Conservation (phyloP, 2,797 vertebrate genomes). For the Rhynchotus rufescens region DNA sequence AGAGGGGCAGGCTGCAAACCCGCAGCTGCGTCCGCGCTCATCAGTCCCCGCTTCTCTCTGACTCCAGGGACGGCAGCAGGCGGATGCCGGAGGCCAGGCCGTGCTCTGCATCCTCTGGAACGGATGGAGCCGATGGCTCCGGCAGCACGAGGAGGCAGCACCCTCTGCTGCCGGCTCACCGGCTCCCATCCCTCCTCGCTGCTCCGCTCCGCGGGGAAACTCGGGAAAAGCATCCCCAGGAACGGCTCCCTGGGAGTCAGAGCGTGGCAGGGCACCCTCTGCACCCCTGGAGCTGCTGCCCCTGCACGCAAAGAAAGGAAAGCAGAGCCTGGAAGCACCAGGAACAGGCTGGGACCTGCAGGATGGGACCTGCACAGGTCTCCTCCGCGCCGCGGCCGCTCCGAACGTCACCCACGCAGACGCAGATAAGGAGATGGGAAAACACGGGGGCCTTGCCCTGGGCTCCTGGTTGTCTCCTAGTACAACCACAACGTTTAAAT, state of each 20-base stretch:
- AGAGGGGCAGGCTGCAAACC: background rate
- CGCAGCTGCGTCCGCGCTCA: background rate
- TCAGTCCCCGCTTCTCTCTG: background rate
- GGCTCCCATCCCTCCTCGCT: background rate
- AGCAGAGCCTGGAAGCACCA: background rate
- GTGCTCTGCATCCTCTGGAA: accelerated
- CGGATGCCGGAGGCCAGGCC: background rate
- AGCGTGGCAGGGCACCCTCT: background rate
- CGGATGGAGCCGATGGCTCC: background rate
- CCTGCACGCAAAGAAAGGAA: background rate
- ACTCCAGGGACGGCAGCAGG: background rate
- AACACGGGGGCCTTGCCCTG: background rate
- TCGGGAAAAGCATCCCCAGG: background rate
- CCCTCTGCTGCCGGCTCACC: slow-evolving; percentile 50
- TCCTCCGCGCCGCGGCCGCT: background rate
- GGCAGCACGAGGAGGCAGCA: slow-evolving; percentile 12
- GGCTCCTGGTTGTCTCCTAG: background rate
- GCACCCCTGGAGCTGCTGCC: too few relatives aligned
- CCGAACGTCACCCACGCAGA: background rate
- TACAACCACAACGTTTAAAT: background rate
- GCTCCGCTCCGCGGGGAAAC: background rate
- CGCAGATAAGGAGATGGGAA: background rate
- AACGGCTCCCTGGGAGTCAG: background rate
- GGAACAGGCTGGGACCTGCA: background rate
- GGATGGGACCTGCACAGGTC: background rate